phyloP scores from a whole-genome alignment of 2,113 vertebrate species.

The Melanerpes formicivorus region DNA sequence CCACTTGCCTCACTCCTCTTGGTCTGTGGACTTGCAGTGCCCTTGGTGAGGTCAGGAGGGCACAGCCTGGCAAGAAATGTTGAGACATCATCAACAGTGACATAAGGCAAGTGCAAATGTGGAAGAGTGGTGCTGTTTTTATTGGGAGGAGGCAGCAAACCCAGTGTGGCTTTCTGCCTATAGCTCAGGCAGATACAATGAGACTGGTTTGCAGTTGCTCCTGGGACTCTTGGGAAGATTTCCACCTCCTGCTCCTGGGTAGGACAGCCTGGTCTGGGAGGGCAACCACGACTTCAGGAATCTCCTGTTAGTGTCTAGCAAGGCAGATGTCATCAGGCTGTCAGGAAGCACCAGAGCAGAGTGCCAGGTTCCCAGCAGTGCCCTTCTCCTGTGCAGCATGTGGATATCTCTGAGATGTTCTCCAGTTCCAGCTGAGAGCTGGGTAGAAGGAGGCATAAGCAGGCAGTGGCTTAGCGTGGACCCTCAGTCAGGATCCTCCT shows the following conservation, averaged over 20 bases:
- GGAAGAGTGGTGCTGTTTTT: background rate
- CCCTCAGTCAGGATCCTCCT: background rate
- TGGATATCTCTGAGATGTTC: background rate
- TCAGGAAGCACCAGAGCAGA: background rate
- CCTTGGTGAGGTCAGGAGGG: background rate
- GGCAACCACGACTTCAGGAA: background rate
- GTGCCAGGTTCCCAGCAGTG: accelerated
- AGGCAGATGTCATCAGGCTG: background rate
- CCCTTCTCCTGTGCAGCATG: background rate
- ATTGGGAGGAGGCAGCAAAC: background rate
- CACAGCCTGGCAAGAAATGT: background rate
- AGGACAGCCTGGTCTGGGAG: background rate
- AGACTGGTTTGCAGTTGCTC: background rate
- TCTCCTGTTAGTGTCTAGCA: too few species aligned
- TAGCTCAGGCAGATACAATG: background rate
- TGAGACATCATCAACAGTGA: background rate
- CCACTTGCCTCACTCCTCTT: accelerated
- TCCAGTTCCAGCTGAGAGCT: background rate
- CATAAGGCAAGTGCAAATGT: background rate
- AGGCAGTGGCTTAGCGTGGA: background rate
- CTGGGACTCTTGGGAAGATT: background rate
- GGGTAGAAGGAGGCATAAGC: background rate
- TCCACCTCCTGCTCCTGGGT: too few species aligned
- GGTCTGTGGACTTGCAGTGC: background rate
- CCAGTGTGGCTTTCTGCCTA: background rate